Conservation (phyloP, 64 coral and sea anemone species). For the Exaiptasia diaphana region DNA sequence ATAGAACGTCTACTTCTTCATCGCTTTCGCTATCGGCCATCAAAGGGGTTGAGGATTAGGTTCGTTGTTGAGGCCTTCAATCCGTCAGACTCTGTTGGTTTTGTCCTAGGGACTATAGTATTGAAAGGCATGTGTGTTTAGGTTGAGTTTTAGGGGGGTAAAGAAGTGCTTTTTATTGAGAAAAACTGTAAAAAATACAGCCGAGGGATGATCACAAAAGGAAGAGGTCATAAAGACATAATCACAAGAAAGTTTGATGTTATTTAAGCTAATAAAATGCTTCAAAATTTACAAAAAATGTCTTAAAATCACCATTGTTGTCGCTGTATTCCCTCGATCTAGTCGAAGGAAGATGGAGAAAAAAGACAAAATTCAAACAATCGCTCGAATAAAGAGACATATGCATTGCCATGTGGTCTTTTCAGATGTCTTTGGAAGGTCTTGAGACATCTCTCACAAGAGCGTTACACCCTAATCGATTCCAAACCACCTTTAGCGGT, state of each 20-base stretch:
- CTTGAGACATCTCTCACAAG: neutral
- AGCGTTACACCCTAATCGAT: neutral
- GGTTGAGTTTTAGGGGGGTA: neutral
- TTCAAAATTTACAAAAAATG: neutral
- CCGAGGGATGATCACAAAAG: neutral
- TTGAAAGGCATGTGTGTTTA: no score
- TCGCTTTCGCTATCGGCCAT: conserved; percentile 69
- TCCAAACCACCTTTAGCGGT: neutral
- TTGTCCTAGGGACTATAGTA: neutral
- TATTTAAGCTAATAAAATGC: neutral
- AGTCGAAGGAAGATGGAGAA: neutral
- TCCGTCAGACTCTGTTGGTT: neutral
- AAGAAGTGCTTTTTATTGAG: neutral
- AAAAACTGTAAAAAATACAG: neutral
- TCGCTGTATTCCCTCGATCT: neutral
- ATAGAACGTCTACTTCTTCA: conserved; percentile 69
- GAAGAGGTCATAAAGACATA: neutral
- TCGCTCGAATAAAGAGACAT: neutral
- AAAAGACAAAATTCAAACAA: neutral
- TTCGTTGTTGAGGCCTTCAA: neutral
- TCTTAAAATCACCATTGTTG: neutral
- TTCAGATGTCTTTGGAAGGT: neutral
- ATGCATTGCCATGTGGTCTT: neutral
- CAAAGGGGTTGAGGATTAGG: neutral
- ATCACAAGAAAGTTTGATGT: neutral